Conservation (phyloP, 2,797 vertebrate genomes). For the Pangasius krempfi region DNA sequence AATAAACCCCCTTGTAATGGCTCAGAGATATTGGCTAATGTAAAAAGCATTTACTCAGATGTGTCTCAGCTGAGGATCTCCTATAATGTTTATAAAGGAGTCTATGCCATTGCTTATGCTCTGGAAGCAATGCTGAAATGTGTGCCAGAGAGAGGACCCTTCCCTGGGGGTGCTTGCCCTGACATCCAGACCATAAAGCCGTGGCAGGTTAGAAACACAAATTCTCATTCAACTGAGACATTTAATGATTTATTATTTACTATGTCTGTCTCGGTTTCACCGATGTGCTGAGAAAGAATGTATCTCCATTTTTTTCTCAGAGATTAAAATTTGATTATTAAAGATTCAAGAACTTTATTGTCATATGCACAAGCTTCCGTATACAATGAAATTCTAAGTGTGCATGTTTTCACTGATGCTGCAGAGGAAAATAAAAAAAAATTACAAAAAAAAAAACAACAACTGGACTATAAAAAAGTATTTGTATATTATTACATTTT, state of each 20-base stretch:
- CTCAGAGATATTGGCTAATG: constrained; percentile 68
- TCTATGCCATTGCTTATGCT: constrained; percentile 74
- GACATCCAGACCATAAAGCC: constrained; percentile 66
- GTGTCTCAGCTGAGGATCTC: constrained; percentile 82
- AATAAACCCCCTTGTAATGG: constrained; percentile 70
- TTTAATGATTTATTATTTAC: not conserved
- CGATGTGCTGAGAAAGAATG: not conserved
- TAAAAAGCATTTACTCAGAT: constrained; percentile 78
- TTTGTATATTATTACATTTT: no score
- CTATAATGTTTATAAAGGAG: constrained; percentile 82
- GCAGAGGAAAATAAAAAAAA: not conserved
- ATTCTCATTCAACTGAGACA: not conserved
- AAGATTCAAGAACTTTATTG: not conserved
- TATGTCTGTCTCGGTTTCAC: not conserved
- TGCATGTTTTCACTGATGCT: not conserved
- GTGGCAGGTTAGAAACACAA: constrained; percentile 72
- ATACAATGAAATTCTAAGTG: not conserved
- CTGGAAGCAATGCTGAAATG: constrained; percentile 72
- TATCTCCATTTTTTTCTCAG: not conserved
- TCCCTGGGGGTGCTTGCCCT: constrained; percentile 66
- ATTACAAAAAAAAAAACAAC: not conserved
- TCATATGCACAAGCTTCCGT: not conserved
- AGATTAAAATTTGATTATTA: not conserved
- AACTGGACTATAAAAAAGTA: not conserved
- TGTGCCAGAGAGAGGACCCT: constrained; percentile 65